Percentiles rank a stretch among this genome's conserved stretches.
Conservation (phyloP, 1,140 invertebrate species). For the Pseudomyrmex gracilis region DNA sequence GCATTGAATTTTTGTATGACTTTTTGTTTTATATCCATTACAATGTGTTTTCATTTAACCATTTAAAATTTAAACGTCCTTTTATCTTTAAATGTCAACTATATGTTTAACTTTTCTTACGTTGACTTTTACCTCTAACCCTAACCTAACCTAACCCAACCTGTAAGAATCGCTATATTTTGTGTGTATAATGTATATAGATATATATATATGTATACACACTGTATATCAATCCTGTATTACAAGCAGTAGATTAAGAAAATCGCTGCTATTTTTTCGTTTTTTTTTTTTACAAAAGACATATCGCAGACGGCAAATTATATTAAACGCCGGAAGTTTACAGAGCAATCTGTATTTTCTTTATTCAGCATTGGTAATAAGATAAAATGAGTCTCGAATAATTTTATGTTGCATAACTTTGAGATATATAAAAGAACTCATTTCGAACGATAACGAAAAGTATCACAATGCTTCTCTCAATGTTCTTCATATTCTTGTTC, state of each 20-base stretch:
- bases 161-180: no score
- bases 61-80: neutral
- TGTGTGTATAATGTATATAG: no score
- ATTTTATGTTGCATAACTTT: constrained; percentile 33
- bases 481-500: constrained; percentile 12
- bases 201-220: no score
- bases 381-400: constrained; percentile 19
- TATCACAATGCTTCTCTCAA: constrained; percentile 28
- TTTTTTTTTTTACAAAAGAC: no score
- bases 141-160: no score
- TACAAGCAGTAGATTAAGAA: no score
- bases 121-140: no score
- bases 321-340: constrained; percentile 19
- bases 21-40: constrained; percentile 80
- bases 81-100: no score
- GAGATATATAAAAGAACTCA: constrained; percentile 40
- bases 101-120: no score
- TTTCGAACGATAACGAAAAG: neutral
- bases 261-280: no score
- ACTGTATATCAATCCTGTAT: no score
- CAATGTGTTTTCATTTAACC: constrained; percentile 32
- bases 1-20: constrained; percentile 86
- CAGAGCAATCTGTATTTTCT: constrained; percentile 4
- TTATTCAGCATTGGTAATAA: constrained; percentile 19
- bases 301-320: no score